Base-by-base conservation (phyloP, 1,140 invertebrate species). In the Tetramorium parvispinum region DNA sequence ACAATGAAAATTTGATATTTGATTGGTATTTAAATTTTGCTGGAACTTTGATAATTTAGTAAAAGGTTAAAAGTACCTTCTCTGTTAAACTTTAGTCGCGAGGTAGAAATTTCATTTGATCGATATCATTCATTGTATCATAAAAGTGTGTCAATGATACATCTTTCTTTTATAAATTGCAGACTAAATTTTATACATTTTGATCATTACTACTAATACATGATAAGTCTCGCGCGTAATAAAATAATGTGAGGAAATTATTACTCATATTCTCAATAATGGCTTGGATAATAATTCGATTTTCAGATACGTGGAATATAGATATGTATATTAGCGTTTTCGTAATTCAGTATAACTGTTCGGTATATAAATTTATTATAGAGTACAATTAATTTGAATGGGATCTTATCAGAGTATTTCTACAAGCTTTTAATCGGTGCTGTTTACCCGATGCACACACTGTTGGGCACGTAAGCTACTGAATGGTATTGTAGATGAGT, bases 401-500 rank as follows among this genome's bases (percentile, higher is more conserved):
- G 7, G 7, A 32, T 27, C 21, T 73, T 71, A 46, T 71, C 21
- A 16, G 2, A 24, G 10, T 0, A 1, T 21, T 5, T 71, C 8
- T n/a, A n/a, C 40, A 53, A 10, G 3, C 10, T 43, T 82, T 82
- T 46, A 24, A 75, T 11, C 18, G 68, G 53, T 46, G 57, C 43
- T 88, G 66, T 88, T 89, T 85, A n/a, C 24, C 49, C 21, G 40
- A 21, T 37, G 4, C 16, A 40, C 6, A 32, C 57, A 32, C 37
- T 21, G 32, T 71, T 73, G 27, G n/a, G 11, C 10, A 51, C 40
- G 55, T 37, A 59, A 86, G 3, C 53, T 51, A 61, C 55, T 40
- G 85, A 87, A 89, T 77, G 40, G 32, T 18, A 40, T 65, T 51
- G 49, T 13, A 55, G 57, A 66, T 11, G 27, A 3, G 1, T 76